Evolutionary conservation across 2,113 vertebrate genomes (phyloP).

Genomic region (Ammodramus savannarum): DNA sequence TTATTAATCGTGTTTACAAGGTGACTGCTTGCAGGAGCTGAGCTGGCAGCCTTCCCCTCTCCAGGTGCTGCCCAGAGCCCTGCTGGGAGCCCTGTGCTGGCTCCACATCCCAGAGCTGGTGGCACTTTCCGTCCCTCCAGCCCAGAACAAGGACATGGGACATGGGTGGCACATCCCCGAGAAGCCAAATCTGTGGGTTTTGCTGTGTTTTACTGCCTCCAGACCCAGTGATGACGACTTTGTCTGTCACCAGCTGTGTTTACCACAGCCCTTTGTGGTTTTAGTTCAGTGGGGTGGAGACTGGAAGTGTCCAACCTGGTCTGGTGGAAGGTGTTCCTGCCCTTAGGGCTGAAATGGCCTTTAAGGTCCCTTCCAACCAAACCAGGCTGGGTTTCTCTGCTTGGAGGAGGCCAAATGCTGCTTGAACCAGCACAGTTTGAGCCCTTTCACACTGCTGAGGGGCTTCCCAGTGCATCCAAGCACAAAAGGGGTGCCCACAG

Average conservation of each 20-base stretch:
- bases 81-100: rapidly evolving
- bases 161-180: rapidly evolving
- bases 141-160: rapidly evolving
- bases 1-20: background rate
- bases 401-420: background rate
- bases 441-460: rapidly evolving
- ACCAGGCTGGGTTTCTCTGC: background rate
- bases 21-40: slow-evolving; percentile 7
- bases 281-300: background rate
- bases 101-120: background rate
- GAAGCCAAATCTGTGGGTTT: background rate
- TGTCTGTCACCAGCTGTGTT: background rate
- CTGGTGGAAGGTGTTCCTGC: background rate
- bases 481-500: background rate
- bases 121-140: rapidly evolving
- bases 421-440: background rate
- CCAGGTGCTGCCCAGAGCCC: slow-evolving; percentile 17
- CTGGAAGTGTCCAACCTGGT: background rate
- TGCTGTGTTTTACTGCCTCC: background rate
- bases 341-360: background rate
- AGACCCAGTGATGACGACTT: rapidly evolving
- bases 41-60: background rate
- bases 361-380: background rate
- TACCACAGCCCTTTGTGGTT: background rate
- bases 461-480: background rate